Base-by-base conservation (phyloP, 2,888 invertebrate genomes). In the Callinectes sapidus region DNA sequence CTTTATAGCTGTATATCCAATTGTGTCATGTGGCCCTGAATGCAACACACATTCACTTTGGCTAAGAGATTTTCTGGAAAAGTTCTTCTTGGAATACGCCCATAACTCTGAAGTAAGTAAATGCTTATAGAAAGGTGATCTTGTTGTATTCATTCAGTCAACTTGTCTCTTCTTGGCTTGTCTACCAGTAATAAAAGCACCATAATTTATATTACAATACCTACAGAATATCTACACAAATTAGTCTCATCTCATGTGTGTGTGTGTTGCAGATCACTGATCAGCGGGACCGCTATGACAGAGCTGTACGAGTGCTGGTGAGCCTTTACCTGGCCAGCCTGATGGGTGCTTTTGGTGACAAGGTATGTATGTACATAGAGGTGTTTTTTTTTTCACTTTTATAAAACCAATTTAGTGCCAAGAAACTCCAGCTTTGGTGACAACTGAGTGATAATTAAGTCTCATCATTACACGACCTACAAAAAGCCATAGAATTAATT, bases 281-380 rank as follows among this genome's bases (percentile, higher is more conserved):
- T 5, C 92, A 91, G 91, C 77, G 92, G 32, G 90, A 90, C 23
- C 77, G 91, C 16, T 92, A 91, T 48, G 93, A 87, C n/a, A 87
- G 91, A 42, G 92, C 93, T 54, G 89, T 94, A 81, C 93, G 91
- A 13, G 92, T 94, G 23, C 88, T 94, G n/a, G 91, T 93, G 54
- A 93, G 94, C 86, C 92, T 94, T 55, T 94, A 94, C 91, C 92
- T 94, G 71, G 94, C 94, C 54, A 94, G 94, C 48, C 92, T 94
- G 2, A 90, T 94, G 93, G 94, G 94, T 28, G 94, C 94, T n/a
- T 94, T 94, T 89, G 89, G 91, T 28, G 92, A 92, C 35, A 92
- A 92, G 61, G 92, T 92, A 66, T 90, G 90, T n/a, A 54, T 48
- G 87, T 87, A 87, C 48, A 86, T 54, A 35, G 81, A 35, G 32